phyloP scores from a whole-genome alignment of 2,797 vertebrate species.

The Acanthiza pusilla region DNA sequence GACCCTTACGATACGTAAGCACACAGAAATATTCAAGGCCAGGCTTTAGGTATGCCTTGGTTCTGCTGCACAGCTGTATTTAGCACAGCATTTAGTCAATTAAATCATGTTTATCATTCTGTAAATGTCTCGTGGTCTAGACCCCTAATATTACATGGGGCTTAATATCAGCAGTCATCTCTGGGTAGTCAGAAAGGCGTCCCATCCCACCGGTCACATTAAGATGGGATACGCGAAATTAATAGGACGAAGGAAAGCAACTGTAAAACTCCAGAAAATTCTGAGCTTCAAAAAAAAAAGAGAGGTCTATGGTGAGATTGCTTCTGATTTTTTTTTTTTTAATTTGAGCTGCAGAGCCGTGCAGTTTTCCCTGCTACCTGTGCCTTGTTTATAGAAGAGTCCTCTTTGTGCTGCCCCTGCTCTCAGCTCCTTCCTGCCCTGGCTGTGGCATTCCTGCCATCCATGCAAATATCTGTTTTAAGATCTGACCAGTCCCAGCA shows the following conservation, averaged over 20 bases:
- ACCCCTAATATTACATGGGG: not conserved
- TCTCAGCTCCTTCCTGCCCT: not conserved
- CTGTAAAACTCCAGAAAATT: not conserved
- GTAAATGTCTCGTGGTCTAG: not conserved
- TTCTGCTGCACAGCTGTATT: not conserved
- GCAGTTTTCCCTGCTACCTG: not conserved
- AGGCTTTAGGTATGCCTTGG: not conserved
- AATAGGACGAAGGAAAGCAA: not conserved
- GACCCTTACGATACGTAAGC: not conserved
- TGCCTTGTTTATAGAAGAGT: not conserved
- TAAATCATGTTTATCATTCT: not conserved
- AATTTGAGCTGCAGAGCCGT: not conserved
- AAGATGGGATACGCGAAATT: not conserved
- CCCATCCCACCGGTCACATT: accelerated
- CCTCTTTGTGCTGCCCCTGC: not conserved
- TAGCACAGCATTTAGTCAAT: not conserved
- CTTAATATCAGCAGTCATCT: not conserved
- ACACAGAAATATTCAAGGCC: not conserved
- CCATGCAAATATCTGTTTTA: not conserved
- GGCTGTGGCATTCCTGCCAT: not conserved
- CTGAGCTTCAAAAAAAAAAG: not conserved
- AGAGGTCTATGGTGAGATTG: not conserved
- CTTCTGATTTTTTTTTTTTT: not conserved
- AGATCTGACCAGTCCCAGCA: not conserved
- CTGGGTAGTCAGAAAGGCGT: not conserved